phyloP scores from a whole-genome alignment of 2,113 vertebrate species.

The Chlorodrepanis virens region DNA sequence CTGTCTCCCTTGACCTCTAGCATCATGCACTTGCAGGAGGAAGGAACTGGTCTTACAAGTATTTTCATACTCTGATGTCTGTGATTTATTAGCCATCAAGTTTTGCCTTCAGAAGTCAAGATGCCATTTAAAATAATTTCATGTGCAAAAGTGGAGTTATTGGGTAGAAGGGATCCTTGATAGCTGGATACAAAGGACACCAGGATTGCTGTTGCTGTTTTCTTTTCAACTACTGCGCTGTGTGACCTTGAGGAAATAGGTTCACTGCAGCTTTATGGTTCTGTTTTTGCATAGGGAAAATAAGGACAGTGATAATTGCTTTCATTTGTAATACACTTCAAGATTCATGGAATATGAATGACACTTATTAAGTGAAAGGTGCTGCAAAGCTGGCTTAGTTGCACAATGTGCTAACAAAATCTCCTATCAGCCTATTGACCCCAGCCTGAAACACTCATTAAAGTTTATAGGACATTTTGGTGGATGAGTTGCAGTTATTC shows the following conservation, averaged over 20 bases:
- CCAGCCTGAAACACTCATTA: conserved; percentile 15
- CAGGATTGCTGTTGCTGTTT: neutral
- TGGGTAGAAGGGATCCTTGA: neutral
- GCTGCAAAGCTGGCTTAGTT: conserved; percentile 20
- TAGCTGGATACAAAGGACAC: neutral
- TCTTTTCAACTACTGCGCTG: neutral
- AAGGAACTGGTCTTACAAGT: neutral
- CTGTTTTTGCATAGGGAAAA: neutral
- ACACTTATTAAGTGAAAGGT: conserved; percentile 15
- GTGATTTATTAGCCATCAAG: neutral
- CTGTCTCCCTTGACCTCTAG: neutral
- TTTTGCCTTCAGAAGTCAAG: neutral
- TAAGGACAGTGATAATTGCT: conserved; percentile 25
- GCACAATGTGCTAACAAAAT: neutral
- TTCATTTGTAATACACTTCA: conserved; percentile 29
- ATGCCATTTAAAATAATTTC: neutral
- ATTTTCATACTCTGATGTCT: neutral
- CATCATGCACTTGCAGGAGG: neutral
- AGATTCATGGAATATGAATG: conserved; percentile 15
- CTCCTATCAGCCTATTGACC: neutral
- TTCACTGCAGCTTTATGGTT: neutral
- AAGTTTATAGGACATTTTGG: conserved; percentile 31
- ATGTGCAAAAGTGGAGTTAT: neutral
- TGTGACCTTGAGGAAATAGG: neutral
- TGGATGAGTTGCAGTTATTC: neutral